Conservation (phyloP, 2,888 invertebrate genomes). For the Alsophila aescularia region DNA sequence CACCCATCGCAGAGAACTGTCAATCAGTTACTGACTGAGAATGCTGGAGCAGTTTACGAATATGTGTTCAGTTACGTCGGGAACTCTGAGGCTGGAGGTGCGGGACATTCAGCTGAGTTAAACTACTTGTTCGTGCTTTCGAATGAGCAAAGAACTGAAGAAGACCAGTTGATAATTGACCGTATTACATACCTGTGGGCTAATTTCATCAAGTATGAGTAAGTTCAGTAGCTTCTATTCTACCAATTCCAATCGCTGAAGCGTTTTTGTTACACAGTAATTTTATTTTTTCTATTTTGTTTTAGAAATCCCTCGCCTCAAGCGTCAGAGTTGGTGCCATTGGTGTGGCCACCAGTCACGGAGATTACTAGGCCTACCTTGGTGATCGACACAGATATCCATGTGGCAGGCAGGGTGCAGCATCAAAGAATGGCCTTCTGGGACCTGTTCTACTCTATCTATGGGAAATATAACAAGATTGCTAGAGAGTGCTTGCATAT, state of each 20-base stretch:
- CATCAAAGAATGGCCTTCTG: slow-evolving; percentile 73
- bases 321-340: slow-evolving; percentile 53
- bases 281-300: slow-evolving; percentile 1
- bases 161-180: slow-evolving; percentile 57
- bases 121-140: slow-evolving; percentile 61
- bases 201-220: slow-evolving; percentile 77
- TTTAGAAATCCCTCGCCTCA: slow-evolving; percentile 68
- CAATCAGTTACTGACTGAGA: slow-evolving; percentile 58
- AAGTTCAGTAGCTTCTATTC: slow-evolving; percentile 40
- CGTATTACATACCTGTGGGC: slow-evolving; percentile 68
- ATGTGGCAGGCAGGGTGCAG: slow-evolving; percentile 56
- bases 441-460: slow-evolving; percentile 71
- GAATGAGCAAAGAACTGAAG: slow-evolving; percentile 42
- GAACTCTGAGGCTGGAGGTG: slow-evolving; percentile 48
- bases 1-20: slow-evolving; percentile 69
- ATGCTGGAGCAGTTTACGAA: slow-evolving; percentile 64
- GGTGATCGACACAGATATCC: slow-evolving; percentile 62
- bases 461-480: slow-evolving; percentile 61
- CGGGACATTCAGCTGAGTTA: slow-evolving; percentile 64
- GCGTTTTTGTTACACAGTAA: not conserved
- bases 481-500: slow-evolving; percentile 48
- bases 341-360: slow-evolving; percentile 61
- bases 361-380: slow-evolving; percentile 59
- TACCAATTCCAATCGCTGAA: not conserved
- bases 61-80: slow-evolving; percentile 69